A percentile compares a stretch with the other conserved stretches of the same genome.
phyloP scores from a whole-genome alignment of 2,113 vertebrate genomes.

The Anser cygnoides region DNA sequence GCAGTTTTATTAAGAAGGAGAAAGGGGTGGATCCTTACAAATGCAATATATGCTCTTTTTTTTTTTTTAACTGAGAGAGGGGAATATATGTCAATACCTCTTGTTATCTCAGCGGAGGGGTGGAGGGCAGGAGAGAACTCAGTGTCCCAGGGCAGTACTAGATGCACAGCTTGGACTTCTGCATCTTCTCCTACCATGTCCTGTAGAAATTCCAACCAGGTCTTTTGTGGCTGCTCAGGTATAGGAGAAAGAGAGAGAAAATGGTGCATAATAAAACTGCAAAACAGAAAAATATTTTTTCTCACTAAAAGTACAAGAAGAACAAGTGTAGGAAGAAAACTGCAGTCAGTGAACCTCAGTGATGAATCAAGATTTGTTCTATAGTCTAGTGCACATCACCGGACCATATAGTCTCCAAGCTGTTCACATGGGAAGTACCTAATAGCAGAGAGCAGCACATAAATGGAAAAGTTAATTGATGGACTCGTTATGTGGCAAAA shows the following conservation, averaged over 20 bases:
- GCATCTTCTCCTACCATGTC: not conserved
- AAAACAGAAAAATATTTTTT: not conserved
- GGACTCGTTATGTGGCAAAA: not conserved
- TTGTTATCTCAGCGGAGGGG: not conserved
- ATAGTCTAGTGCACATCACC: not conserved
- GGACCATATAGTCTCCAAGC: not conserved
- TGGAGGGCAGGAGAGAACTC: not conserved
- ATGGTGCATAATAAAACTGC: not conserved
- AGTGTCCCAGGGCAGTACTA: not conserved
- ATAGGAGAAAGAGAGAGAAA: not conserved
- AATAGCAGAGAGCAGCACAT: not conserved
- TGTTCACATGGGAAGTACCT: not conserved
- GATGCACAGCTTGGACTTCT: not conserved
- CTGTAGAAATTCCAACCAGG: not conserved
- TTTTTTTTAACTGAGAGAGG: not conserved
- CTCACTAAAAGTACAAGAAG: not conserved
- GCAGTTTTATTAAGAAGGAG: not conserved
- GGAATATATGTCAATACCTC: accelerated
- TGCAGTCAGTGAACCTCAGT: not conserved
- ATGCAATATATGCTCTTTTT: not conserved
- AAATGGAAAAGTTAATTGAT: not conserved
- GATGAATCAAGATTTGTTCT: not conserved
- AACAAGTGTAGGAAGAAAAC: not conserved
- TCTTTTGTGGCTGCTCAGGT: not conserved
- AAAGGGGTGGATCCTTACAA: not conserved